phyloP scores from a whole-genome alignment of 2,888 invertebrate genomes.

The Cyrtodaria siliqua region DNA sequence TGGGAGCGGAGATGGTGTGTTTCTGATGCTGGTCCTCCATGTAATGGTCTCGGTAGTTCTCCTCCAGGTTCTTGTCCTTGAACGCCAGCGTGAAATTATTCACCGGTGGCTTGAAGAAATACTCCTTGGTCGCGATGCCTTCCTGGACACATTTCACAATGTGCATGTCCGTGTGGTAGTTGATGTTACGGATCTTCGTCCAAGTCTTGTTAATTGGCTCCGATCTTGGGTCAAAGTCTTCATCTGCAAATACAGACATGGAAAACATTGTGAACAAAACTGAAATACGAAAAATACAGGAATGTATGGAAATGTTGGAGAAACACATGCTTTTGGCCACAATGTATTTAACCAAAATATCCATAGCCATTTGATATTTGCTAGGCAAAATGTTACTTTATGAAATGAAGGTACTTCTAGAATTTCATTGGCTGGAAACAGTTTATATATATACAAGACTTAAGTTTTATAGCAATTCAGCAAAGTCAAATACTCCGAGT shows the following conservation, averaged over 20 bases:
- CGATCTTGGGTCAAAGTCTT: constrained; percentile 42
- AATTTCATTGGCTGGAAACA: no score
- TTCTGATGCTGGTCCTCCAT: constrained; percentile 87
- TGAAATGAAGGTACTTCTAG: no score
- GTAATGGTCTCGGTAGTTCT: constrained; percentile 93
- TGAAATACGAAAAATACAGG: no score
- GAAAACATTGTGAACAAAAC: no score
- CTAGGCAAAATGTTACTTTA: no score
- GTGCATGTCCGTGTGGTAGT: constrained; percentile 96
- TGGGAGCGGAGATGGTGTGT: constrained; percentile 93
- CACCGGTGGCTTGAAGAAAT: constrained; percentile 89
- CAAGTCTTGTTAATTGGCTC: constrained; percentile 76
- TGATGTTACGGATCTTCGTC: constrained; percentile 87
- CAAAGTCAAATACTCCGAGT: no score
- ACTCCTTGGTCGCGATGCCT: constrained; percentile 87
- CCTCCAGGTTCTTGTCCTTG: constrained; percentile 92
- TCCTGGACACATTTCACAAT: constrained; percentile 91
- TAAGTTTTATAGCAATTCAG: no score
- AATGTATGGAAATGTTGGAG: no score
- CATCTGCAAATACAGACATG: constrained; percentile 58
- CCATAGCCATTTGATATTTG: no score
- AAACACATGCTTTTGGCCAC: no score
- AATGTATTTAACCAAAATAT: no score
- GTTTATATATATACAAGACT: no score
- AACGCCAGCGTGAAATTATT: constrained; percentile 93